phyloP scores from a whole-genome alignment of 2,888 invertebrate species.

The Hirtodrosophila confusa region DNA sequence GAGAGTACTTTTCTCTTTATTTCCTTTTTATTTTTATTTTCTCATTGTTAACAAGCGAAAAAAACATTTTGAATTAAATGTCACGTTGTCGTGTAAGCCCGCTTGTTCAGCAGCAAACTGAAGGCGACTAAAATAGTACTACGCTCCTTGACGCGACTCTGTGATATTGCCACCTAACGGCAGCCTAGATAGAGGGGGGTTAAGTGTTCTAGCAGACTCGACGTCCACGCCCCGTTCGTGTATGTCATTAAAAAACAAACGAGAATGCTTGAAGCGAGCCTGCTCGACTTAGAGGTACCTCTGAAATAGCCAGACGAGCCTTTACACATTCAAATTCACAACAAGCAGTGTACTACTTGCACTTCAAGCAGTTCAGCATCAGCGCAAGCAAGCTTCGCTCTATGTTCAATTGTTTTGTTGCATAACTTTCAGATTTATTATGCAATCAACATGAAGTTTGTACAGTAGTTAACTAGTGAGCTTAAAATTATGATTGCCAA shows the following conservation, averaged over 20 bases:
- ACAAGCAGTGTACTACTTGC: too few species aligned
- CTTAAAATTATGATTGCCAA: too few species aligned
- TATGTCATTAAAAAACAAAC: conserved; percentile 63
- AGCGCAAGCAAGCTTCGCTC: too few species aligned
- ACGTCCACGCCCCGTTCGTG: conserved; percentile 47
- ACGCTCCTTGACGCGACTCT: conserved; percentile 49
- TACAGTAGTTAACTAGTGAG: too few species aligned
- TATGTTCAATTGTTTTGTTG: too few species aligned
- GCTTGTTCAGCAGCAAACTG: conserved; percentile 64
- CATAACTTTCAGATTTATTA: too few species aligned
- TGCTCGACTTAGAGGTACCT: too few species aligned
- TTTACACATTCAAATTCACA: too few species aligned
- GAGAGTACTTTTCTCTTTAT: conserved; percentile 10
- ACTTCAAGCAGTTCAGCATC: too few species aligned
- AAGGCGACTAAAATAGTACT: conserved; percentile 65
- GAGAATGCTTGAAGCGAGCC: too few species aligned
- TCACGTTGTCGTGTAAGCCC: conserved; percentile 67
- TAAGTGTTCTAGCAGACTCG: conserved; percentile 33
- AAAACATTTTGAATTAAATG: conserved; percentile 68
- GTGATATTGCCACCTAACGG: conserved; percentile 50
- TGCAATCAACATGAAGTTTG: too few species aligned
- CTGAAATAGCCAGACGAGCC: too few species aligned
- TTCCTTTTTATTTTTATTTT: background rate
- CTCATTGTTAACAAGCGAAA: conserved; percentile 47
- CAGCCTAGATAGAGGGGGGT: background rate